These are phyloP conservation scores for Hirundichthys speculiger DNA, from an alignment of 2,113 vertebrate genomes.

Conservation along the genomic window DNA sequence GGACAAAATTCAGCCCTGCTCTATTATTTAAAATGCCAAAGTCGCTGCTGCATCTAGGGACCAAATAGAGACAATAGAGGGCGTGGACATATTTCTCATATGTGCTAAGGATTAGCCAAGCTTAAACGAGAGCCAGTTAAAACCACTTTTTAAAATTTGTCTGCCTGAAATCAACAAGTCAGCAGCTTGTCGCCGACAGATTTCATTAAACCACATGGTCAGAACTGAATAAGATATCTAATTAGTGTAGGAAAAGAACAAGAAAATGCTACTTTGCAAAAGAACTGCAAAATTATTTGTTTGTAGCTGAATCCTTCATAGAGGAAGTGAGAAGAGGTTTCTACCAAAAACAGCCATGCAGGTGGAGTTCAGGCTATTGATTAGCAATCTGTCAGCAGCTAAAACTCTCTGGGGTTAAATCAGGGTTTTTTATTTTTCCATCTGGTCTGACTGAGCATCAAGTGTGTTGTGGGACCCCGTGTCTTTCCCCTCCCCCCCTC, in stretches of 20 bases:
- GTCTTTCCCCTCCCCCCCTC: constrained; percentile 15
- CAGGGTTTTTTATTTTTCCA: not conserved
- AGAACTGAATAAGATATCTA: not conserved
- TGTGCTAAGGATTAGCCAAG: not conserved
- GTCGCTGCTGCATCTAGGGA: constrained; percentile 50
- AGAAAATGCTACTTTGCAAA: no score
- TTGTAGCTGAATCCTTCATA: not conserved
- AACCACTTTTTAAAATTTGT: not conserved
- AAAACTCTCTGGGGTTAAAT: not conserved
- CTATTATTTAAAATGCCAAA: constrained; percentile 77
- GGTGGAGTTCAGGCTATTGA: not conserved
- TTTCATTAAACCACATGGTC: not conserved
- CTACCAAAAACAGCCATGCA: not conserved
- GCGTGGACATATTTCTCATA: constrained; percentile 21
- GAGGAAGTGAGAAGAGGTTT: not conserved
- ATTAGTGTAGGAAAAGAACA: not conserved
- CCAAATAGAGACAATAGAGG: constrained; percentile 56
- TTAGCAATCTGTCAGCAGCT: not conserved
- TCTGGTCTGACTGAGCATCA: constrained; percentile 40
- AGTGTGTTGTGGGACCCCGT: constrained; percentile 50
- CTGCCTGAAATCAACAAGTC: constrained; percentile 11
- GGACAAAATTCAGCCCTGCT: constrained; percentile 73
- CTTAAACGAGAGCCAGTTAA: constrained; percentile 5
- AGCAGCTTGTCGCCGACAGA: not conserved
- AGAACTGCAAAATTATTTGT: not conserved